phyloP scores from a whole-genome alignment of 2,888 invertebrate genomes.

The Sphaerolaimus hirsutus region DNA sequence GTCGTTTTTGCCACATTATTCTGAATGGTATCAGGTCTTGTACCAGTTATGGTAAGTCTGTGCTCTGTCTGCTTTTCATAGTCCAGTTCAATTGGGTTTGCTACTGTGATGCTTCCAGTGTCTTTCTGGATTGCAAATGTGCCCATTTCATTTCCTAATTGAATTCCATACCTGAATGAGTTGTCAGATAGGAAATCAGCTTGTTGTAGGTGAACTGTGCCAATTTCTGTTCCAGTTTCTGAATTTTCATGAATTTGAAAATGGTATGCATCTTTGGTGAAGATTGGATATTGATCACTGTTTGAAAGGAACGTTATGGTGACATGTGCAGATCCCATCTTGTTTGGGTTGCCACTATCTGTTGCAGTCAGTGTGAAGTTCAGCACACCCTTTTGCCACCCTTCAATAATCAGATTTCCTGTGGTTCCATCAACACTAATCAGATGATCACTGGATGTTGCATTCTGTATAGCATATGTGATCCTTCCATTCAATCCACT shows the following conservation, averaged over 20 bases:
- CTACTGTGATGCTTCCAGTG: neutral
- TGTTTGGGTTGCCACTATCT: neutral
- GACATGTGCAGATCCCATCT: neutral
- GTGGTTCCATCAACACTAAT: no score
- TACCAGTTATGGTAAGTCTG: neutral
- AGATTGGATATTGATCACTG: conserved; percentile 54
- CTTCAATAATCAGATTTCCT: no score
- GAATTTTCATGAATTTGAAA: conserved; percentile 61
- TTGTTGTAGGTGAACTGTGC: conserved; percentile 50
- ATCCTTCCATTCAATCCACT: neutral
- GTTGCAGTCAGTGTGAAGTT: neutral
- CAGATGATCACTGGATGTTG: no score
- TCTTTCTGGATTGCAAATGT: neutral
- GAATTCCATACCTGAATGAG: conserved; percentile 52
- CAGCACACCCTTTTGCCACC: no score
- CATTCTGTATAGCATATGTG: neutral
- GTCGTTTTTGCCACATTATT: neutral
- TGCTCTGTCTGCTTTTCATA: neutral
- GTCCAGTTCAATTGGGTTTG: neutral
- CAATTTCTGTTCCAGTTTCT: conserved; percentile 47
- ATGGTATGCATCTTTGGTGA: conserved; percentile 49
- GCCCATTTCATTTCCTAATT: neutral
- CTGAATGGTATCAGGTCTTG: neutral
- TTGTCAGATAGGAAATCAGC: conserved; percentile 66
- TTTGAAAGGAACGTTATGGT: neutral